Evolutionary conservation across 2,113 vertebrate species (phyloP), one percentile per base, ranked within the genome.

Genomic region (Oryzias woworae): DNA sequence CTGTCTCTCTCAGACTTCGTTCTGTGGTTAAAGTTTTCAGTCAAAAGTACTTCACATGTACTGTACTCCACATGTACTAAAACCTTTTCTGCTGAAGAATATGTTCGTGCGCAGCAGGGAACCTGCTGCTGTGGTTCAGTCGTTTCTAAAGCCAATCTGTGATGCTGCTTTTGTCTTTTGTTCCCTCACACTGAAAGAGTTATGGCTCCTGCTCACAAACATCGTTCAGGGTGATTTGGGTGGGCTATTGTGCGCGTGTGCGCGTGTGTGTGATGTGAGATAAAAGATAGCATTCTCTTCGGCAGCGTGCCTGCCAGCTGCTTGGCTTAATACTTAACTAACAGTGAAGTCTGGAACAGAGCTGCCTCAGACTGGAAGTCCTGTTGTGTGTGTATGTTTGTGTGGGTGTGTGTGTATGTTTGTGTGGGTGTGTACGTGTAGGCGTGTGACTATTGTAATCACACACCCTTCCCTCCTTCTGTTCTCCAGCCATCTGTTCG

Each of bases 401-500:
- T 60, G 48, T 22, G 60, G 72, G 66, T 74, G 75, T 65, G 64
- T 69, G 66, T 80, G 69, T 67, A 56, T 77, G 62, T 60, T 54
- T 43, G n/a, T 73, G 64, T 59, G 48, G 18, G 61, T 75, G 66
- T 74, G 75, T 66, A 54, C 74, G 45, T 51, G 73, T 73, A 77
- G 80, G 64, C 70, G 62, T 70, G 62, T 84, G 62, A 54, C 78
- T 74, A 84, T 87, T 89, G 86, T 88, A 88, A 84, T 83, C 75
- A 80, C 51, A 67, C 81, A 59, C 73, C 75, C 68, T 66, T 75
- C 64, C 73, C 58, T 36, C 69, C 48, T 62, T 58, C 41, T 58
- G 52, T 61, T 41, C 58, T 48, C 1, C 81, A 96, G 94, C 89
- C 18, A 86, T 91, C 26, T 96, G 95, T 74, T 92, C 92, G 17